A percentile compares a stretch with the other conserved stretches of the same genome.
These are phyloP conservation scores for Polia nebulosa DNA, from an alignment of 2,888 invertebrate genomes.

Conservation along the genomic window DNA sequence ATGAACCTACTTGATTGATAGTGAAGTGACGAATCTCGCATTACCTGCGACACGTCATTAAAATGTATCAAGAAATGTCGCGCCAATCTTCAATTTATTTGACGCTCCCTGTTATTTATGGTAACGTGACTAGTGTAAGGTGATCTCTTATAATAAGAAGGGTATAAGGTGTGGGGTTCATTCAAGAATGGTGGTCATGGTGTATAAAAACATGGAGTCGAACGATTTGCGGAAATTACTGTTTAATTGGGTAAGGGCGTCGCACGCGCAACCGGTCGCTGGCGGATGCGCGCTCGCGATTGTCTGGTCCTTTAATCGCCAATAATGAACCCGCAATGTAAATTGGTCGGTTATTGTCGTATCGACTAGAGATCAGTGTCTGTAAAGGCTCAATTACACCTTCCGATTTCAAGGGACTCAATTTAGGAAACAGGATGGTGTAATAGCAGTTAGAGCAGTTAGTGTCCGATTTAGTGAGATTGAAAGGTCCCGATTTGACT, in stretches of 20 bases:
- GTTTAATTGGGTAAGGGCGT: constrained; percentile 73
- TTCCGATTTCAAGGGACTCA: too few relatives aligned
- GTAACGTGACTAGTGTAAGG: constrained; percentile 40
- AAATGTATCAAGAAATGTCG: constrained; percentile 58
- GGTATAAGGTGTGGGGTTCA: background rate
- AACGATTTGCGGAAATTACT: constrained; percentile 75
- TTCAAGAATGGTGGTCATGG: constrained; percentile 9
- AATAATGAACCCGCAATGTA: constrained; percentile 48
- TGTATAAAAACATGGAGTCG: constrained; percentile 61
- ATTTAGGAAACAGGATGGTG: too few relatives aligned
- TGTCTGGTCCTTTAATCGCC: constrained; percentile 52
- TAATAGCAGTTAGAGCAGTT: too few relatives aligned
- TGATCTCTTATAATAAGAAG: constrained; percentile 19
- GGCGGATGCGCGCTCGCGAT: constrained; percentile 52
- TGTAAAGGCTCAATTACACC: too few relatives aligned
- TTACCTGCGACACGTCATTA: constrained; percentile 32
- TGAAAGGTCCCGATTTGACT: too few relatives aligned
- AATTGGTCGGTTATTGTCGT: constrained; percentile 52
- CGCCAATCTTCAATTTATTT: constrained; percentile 67
- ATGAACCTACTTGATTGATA: constrained; percentile 12
- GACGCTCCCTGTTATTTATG: constrained; percentile 62
- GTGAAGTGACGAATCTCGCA: constrained; percentile 10
- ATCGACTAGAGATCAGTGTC: constrained; percentile 46
- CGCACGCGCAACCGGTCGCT: constrained; percentile 56
- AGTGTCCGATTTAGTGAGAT: too few relatives aligned